These are phyloP conservation scores for Euura saliciscinereae DNA, from an alignment of 1,140 invertebrate species.

Conservation along the genomic window DNA sequence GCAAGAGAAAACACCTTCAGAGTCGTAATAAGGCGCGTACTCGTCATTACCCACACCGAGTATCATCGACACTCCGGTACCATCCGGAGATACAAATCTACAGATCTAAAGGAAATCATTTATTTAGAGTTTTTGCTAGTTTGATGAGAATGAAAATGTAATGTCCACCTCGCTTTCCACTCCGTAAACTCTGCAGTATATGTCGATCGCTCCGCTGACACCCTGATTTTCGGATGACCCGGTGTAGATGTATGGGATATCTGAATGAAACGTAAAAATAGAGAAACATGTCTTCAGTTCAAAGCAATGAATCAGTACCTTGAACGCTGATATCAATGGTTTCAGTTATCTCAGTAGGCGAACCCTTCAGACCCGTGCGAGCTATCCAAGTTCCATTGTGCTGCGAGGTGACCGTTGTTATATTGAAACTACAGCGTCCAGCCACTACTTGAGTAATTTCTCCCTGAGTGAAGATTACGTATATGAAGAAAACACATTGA, in stretches of 20 bases:
- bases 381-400: constrained; percentile 10
- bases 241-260: neutral
- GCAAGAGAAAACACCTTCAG: neutral
- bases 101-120: constrained; percentile 5
- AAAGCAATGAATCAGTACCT: neutral
- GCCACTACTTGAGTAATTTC: neutral
- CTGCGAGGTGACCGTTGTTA: neutral
- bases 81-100: constrained; percentile 8
- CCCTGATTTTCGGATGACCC: neutral
- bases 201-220: neutral
- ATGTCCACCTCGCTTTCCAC: neutral
- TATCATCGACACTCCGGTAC: neutral
- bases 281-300: neutral
- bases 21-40: neutral
- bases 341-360: neutral
- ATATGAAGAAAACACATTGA: too few species aligned
- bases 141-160: neutral
- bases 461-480: neutral
- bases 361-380: neutral
- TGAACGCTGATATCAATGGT: neutral
- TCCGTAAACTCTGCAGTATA: constrained; percentile 2
- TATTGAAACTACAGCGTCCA: neutral
- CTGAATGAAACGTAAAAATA: neutral
- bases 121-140: neutral
- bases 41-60: constrained; percentile 7